phyloP scores from a whole-genome alignment of 2,888 invertebrate genomes.

The Carabus problematicus region DNA sequence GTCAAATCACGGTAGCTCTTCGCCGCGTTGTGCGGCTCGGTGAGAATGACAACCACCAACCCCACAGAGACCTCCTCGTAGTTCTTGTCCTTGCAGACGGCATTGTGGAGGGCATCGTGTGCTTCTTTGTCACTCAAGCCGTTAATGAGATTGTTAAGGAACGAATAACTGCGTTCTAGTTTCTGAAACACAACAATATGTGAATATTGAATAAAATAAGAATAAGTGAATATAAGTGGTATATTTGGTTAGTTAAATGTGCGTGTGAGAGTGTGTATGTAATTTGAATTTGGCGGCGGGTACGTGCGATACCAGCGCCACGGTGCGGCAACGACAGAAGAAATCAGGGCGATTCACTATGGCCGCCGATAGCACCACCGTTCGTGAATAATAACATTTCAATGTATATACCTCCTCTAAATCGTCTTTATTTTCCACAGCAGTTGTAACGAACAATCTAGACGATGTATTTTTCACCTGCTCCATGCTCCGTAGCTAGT shows the following conservation, averaged over 20 bases:
- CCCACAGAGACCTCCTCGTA: constrained; percentile 95
- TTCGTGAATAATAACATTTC: constrained; percentile 58
- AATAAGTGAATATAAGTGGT: too few species aligned
- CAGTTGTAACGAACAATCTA: constrained; percentile 81
- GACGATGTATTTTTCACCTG: constrained; percentile 68
- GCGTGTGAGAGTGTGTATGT: constrained; percentile 32
- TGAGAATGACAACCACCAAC: constrained; percentile 85
- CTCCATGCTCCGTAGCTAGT: constrained; percentile 64
- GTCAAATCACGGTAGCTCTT: constrained; percentile 93
- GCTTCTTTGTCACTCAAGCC: constrained; percentile 93
- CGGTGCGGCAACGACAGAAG: constrained; percentile 55
- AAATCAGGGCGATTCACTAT: constrained; percentile 61
- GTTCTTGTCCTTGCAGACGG: constrained; percentile 85
- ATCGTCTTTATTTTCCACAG: constrained; percentile 89
- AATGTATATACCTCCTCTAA: constrained; percentile 82
- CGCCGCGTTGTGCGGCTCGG: constrained; percentile 81
- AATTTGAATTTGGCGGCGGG: constrained; percentile 55
- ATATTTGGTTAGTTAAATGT: constrained; percentile 32
- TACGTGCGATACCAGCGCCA: constrained; percentile 52
- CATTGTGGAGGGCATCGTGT: constrained; percentile 89
- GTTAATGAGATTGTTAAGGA: constrained; percentile 77
- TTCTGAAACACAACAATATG: constrained; percentile 70
- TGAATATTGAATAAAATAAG: constrained; percentile 25
- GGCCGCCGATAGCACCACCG: constrained; percentile 64
- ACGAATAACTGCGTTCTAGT: constrained; percentile 84